Evolutionary conservation across 2,113 vertebrate species (phyloP).

Genomic region (Acinonyx jubatus): DNA sequence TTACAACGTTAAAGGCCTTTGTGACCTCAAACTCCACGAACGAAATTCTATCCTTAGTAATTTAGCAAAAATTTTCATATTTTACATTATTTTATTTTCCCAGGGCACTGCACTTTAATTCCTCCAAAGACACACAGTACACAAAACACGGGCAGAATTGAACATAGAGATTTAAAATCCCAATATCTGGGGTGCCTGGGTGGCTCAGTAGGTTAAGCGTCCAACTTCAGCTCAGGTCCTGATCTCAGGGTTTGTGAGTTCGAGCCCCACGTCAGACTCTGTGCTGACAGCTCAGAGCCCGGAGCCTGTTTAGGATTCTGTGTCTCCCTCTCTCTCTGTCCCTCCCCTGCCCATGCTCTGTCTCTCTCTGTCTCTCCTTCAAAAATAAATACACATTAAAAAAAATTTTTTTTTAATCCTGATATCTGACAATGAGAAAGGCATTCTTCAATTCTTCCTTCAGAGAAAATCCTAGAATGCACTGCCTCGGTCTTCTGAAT

Average conservation of each 20-base stretch:
- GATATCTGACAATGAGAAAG: not conserved
- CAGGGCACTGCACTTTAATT: not conserved
- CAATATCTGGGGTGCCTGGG: too few species aligned
- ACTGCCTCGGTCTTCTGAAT: not conserved
- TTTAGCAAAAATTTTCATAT: not conserved
- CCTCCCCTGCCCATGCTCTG: too few species aligned
- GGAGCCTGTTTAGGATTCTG: too few species aligned
- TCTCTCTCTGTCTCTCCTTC: too few species aligned
- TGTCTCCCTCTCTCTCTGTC: too few species aligned
- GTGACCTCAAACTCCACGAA: not conserved
- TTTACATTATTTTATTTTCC: not conserved
- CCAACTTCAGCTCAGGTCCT: too few species aligned
- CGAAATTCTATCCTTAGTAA: not conserved
- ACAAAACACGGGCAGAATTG: not conserved
- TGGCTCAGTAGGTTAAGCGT: too few species aligned
- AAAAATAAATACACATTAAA: too few species aligned
- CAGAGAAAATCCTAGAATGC: not conserved
- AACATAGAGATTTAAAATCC: not conserved
- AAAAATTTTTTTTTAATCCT: not conserved
- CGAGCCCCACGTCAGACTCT: too few species aligned
- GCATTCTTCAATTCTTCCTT: not conserved
- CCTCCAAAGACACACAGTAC: not conserved
- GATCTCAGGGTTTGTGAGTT: too few species aligned
- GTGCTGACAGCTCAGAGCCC: too few species aligned
- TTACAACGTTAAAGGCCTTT: not conserved